These are phyloP conservation scores for Vidua chalybeata DNA, from an alignment of 2,113 vertebrate genomes.

Conservation along the genomic window DNA sequence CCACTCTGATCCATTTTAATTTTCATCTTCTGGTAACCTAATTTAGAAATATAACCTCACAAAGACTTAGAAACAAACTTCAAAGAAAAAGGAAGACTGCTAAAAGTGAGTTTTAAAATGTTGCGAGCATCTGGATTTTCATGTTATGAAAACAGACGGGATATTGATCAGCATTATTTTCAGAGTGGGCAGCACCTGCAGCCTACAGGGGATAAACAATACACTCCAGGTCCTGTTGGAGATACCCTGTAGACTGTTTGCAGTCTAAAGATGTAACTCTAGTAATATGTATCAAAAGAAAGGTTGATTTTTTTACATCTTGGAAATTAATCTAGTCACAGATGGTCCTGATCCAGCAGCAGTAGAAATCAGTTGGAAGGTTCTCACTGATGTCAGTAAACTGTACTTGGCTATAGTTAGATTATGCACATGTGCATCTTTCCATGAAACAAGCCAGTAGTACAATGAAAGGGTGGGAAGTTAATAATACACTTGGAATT, in stretches of 20 bases:
- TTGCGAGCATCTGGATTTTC: slow-evolving; percentile 4
- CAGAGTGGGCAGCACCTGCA: slow-evolving; percentile 2
- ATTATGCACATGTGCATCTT: neutral
- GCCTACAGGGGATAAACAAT: neutral
- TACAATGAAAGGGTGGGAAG: neutral
- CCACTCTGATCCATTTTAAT: neutral
- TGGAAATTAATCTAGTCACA: neutral
- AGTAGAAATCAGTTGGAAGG: neutral
- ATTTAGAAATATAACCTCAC: neutral
- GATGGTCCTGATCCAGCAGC: neutral
- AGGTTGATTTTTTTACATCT: neutral
- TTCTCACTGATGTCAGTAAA: neutral
- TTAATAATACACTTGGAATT: neutral
- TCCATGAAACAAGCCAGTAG: neutral
- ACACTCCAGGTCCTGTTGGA: neutral
- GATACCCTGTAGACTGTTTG: neutral
- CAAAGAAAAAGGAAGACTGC: slow-evolving; percentile 14
- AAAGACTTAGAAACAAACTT: neutral
- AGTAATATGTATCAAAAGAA: neutral
- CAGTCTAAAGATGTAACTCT: neutral
- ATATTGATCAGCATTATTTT: neutral
- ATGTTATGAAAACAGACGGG: neutral
- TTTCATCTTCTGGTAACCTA: neutral
- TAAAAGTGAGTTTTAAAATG: neutral
- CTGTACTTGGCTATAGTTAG: neutral